phyloP scores from a whole-genome alignment of 2,113 vertebrate genomes.

The Lampris megalopsis region DNA sequence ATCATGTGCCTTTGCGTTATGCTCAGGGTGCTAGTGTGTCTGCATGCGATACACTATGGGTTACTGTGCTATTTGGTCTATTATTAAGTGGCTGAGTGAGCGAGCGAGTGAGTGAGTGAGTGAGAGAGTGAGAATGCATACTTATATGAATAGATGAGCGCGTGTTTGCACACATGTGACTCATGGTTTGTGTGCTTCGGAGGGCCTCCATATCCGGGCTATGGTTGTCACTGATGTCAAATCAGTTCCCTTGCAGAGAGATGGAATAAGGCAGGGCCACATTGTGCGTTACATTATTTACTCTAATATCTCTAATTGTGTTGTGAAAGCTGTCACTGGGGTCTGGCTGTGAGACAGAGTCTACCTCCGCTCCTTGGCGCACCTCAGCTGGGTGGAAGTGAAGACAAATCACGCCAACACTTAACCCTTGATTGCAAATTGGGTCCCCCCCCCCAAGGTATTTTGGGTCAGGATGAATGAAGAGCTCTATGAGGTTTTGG shows the following conservation, averaged over 20 bases:
- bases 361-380: constrained; percentile 18
- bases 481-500: too few species aligned
- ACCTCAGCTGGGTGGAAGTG: constrained; percentile 8
- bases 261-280: background rate
- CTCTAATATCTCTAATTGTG: constrained; percentile 47
- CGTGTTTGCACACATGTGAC: background rate
- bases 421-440: background rate
- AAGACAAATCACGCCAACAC: background rate
- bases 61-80: constrained; percentile 4
- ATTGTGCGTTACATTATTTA: constrained; percentile 27
- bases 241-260: constrained; percentile 23
- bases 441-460: too few species aligned
- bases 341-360: constrained; percentile 12
- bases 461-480: too few species aligned
- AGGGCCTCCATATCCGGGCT: constrained; percentile 15
- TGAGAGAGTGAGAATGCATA: background rate
- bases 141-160: background rate
- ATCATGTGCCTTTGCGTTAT: constrained; percentile 63
- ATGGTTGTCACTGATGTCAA: background rate
- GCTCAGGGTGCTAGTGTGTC: constrained; percentile 56
- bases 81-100: background rate
- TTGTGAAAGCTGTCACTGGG: constrained; percentile 18
- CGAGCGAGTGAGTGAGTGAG: background rate
- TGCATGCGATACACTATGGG: constrained; percentile 51
- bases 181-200: background rate